These are phyloP conservation scores for Aleadryas rufinucha DNA, from an alignment of 2,113 vertebrate genomes.

Conservation along the genomic window DNA sequence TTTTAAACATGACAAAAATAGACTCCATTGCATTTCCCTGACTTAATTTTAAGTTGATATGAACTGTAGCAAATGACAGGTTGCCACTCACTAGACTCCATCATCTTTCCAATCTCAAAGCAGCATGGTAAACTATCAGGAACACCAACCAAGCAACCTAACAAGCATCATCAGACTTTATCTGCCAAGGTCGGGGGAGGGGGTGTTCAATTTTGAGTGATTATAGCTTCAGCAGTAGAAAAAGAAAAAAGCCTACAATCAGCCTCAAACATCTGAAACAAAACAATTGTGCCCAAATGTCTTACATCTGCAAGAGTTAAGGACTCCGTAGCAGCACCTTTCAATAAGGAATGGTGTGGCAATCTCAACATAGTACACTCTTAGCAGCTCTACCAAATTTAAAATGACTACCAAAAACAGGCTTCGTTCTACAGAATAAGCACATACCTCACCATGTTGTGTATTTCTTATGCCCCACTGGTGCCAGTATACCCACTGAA, in stretches of 20 bases:
- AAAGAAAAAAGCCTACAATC: background rate
- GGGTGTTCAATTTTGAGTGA: background rate
- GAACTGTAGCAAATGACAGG: background rate
- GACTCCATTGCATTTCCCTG: background rate
- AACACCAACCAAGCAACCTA: background rate
- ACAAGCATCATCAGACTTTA: background rate
- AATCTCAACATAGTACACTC: background rate
- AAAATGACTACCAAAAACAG: background rate
- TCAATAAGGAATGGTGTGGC: background rate
- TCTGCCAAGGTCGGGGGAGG: background rate
- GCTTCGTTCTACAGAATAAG: background rate
- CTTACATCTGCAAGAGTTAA: background rate
- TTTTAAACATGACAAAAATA: background rate
- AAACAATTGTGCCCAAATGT: background rate
- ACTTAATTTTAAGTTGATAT: background rate
- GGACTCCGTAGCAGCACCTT: background rate
- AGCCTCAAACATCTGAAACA: background rate
- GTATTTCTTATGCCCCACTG: constrained; percentile 34
- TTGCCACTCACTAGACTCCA: background rate
- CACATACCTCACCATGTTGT: background rate
- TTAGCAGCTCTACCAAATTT: background rate
- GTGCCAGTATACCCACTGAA: constrained; percentile 27
- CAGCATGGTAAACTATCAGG: background rate
- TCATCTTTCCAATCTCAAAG: background rate
- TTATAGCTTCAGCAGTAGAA: background rate